Base-by-base conservation (phyloP, 2,888 invertebrate genomes). In the Synergus itoensis region DNA sequence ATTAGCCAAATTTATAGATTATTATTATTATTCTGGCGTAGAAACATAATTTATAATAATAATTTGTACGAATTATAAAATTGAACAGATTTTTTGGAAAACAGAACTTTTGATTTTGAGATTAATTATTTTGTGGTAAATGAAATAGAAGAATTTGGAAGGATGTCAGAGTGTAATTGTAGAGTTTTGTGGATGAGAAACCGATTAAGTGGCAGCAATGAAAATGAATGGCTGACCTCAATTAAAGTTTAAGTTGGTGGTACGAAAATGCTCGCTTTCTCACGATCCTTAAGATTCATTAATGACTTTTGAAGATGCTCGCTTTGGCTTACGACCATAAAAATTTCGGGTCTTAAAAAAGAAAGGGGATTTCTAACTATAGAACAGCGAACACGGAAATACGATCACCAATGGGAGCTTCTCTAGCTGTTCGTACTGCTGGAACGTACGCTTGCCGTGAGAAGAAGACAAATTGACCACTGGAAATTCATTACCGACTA, bases 401-500 rank as follows among this genome's bases (percentile, higher is more conserved):
- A 80, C 79, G 81, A 80, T 80, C 81, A 84, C 82, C 81, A 79
- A 80, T 80, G 77, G 78, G 79, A 82, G 81, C 79, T 81, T 82
- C 79, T 79, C 82, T 82, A 81, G 82, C 80, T 77, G 80, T 81
- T 82, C 82, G 78, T 84, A 81, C 82, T 80, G 77, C 77, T 69
- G 76, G 82, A 80, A 81, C 81, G 82, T 82, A 82, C 81, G 80
- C 53, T n/a, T 11, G 12, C 80, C 80, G 84, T 78, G 82, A 82
- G 81, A 78, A 21, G 82, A 84, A 82, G 82, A 84, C 83, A 84
- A 83, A 84, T 81, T 80, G 81, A 77, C 80, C 80, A 84, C 79
- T 84, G 81, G 81, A 82, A 84, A 84, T 82, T 83, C 82, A 83
- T 83, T 83, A 81, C 82, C 81, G n/a, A 78, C 77, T 82, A 80